Evolutionary conservation across 2,797 vertebrate genomes (phyloP), one percentile per base, ranked within the genome.

Genomic region (Basileuterus tristriatus): DNA sequence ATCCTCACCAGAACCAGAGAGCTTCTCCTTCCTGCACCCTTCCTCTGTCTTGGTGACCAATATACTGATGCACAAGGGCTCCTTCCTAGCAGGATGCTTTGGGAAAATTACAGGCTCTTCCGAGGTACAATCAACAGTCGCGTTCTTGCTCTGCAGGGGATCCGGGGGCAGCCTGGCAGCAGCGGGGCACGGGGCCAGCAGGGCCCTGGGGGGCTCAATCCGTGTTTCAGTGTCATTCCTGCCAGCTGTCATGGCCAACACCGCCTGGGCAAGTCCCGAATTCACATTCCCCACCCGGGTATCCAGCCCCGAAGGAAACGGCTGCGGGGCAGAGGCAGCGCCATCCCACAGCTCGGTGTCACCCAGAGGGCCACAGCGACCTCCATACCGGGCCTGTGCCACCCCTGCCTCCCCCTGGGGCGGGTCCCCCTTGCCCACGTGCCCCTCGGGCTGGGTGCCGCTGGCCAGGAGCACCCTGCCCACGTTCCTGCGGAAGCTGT

Each of bases 401-500:
- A 86, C 87, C 17, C 62, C 90, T 0, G 90, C 87, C 55, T 88
- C 95, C 27, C 83, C 96, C 19, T 24, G 74, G 5, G 90, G 79
- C 20, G 56, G 27, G 23, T 43, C 10, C 1, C 41, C 91, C 82
- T 96, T 95, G 12, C 83, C 79, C 6, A 1, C 36, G 56, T 95
- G 87, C 0, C 78, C 83, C 39, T 96, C 96, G 1, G 96, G 65
- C 64, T 94, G 97, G 23, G 95, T 92, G 69, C 97, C 68, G 0
- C 84, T 97, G 0, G 98, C 97, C 67, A 99, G 98, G 81, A 99
- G 97, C 89, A 99, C 98, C 17, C 99, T 98, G 3, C 98, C 99
- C 7, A 98, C 99, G 0, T 97, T 98, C 58, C 99, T 98, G 62
- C 98, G 98, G 95, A 99, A 98, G 96, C 99, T 99, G 97, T 98